Base-by-base conservation (phyloP, 2,113 vertebrate species). In the Thermophis baileyi region DNA sequence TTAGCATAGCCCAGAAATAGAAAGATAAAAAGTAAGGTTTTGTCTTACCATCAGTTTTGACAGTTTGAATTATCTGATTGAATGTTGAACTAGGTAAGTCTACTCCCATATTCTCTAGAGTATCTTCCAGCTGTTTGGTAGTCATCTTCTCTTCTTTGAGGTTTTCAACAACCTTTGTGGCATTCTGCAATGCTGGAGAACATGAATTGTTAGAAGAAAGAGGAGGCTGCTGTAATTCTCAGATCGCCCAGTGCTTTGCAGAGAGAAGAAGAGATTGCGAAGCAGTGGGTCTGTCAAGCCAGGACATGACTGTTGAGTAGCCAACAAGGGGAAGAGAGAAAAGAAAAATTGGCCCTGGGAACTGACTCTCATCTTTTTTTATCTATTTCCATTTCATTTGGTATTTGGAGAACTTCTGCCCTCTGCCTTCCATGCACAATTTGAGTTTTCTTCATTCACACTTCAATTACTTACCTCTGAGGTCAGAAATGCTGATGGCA, bases 181-280 rank as follows among this genome's bases (percentile, higher is more conserved):
- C 93, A 40, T 86, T 74, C n/a, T 50, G 87, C 54, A 93, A 55
- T 1, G 90, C 93, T 93, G 90, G 25, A 93, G 10, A 89, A 88
- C 18, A 91, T 11, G n/a, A 90, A 90, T 50, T 40, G 87, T 12
- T 44, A 85, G 22, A 30, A 24, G n/a, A 3, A 18, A 89, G 12
- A 35, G 44, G 18, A 20, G 18, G 50, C 46, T 53, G 10, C 30
- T 5, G 7, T 69, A 22, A 69, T n/a, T 51, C 35, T 54, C 44
- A 55, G 35, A 44, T n/a, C 22, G 1, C 3, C 30, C 50, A 53
- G 14, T 53, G 20, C 27, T 88, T 88, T 53, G 18, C 27, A 11
- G 30, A 88, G 16, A 22, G 16, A 51, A 53, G 12, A 50, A 87
- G 2, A 22, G 35, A 2, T 54, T 55, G 87, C 1, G 1, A n/a